Conservation (phyloP, 2,113 vertebrate species). For the Phalacrocorax pelagicus region DNA sequence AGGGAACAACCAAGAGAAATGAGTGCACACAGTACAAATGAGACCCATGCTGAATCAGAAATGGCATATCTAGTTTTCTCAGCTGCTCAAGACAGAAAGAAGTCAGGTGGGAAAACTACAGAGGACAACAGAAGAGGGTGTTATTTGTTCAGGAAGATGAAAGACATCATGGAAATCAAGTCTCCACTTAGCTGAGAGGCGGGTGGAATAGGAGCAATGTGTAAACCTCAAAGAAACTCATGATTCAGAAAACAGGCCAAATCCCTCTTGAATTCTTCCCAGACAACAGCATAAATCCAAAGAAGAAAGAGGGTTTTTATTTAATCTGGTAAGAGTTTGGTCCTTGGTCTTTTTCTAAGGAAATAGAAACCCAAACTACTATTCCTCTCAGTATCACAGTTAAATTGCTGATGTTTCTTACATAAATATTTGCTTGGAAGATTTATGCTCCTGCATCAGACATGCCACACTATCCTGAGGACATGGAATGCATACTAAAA, state of each 20-base stretch:
- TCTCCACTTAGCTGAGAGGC: background rate
- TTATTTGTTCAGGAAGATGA: constrained; percentile 48
- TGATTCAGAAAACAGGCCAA: constrained; percentile 16
- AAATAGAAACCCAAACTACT: background rate
- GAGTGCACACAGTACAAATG: background rate
- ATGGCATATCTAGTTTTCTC: background rate
- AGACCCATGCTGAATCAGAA: constrained; percentile 32
- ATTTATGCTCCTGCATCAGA: background rate
- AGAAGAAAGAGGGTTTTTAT: background rate
- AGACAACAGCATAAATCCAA: constrained; percentile 2
- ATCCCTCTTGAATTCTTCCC: constrained; percentile 32
- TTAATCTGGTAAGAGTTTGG: background rate
- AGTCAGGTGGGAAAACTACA: constrained; percentile 40
- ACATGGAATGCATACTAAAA: background rate
- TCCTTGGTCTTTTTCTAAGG: background rate
- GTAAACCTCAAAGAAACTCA: constrained; percentile 17
- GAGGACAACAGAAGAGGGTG: constrained; percentile 19
- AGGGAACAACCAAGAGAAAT: background rate
- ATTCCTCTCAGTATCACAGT: background rate
- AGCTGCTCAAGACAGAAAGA: background rate
- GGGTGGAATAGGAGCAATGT: background rate
- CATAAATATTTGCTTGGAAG: constrained; percentile 31
- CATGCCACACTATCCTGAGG: background rate
- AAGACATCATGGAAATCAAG: constrained; percentile 40
- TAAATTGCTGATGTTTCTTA: constrained; percentile 10